These are phyloP conservation scores for Petrocephalus schoutedeni DNA, from an alignment of 2,797 vertebrate species.

Conservation along the genomic window DNA sequence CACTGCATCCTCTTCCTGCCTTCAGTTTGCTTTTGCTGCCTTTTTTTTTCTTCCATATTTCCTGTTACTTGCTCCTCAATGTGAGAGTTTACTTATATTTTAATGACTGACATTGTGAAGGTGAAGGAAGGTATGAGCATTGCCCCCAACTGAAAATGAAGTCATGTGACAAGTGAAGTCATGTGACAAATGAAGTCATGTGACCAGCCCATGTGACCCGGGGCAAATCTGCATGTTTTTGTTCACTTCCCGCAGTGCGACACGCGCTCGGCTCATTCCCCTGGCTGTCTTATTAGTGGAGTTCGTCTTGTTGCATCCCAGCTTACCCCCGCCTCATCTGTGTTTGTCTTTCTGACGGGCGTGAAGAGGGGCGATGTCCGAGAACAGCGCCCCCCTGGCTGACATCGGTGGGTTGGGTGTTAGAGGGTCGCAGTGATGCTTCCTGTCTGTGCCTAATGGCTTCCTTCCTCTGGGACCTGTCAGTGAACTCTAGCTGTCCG, in stretches of 20 bases:
- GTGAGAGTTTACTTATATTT: conserved; percentile 11
- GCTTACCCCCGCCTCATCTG: not conserved
- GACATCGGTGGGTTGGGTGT: not conserved
- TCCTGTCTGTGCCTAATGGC: conserved; percentile 15
- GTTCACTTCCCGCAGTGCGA: not conserved
- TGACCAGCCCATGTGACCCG: not conserved
- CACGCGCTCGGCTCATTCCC: not conserved
- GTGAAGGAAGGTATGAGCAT: not conserved
- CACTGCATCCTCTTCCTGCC: not conserved
- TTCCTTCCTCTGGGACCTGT: not conserved
- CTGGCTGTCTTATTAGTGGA: not conserved
- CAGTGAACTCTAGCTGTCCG: not conserved
- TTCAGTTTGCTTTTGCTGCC: not conserved
- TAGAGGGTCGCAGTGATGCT: conserved; percentile 12
- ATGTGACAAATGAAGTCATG: not conserved
- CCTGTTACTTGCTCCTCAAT: not conserved
- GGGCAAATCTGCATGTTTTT: not conserved
- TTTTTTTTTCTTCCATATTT: not conserved
- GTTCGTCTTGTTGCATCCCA: not conserved
- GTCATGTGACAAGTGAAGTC: not conserved
- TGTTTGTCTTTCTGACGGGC: conserved; percentile 6
- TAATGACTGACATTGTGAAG: not conserved
- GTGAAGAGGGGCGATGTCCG: not conserved
- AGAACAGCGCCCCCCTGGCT: not conserved
- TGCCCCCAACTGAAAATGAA: not conserved